Evolutionary conservation across 2,113 vertebrate species (phyloP).

Genomic region (Datnioides undecimradiatus): DNA sequence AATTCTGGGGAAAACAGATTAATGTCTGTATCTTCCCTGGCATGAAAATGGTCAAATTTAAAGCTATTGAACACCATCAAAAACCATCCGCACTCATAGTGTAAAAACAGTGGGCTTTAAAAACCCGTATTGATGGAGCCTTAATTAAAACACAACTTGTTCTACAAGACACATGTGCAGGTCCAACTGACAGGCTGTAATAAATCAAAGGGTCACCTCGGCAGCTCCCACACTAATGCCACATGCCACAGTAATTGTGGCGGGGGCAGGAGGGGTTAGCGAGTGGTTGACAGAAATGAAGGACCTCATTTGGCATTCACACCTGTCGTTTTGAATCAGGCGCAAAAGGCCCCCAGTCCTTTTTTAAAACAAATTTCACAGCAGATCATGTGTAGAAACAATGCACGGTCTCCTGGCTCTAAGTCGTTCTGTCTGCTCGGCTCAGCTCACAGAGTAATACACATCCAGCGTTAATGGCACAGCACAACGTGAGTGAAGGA

Average conservation of each 20-base stretch:
- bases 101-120: slow-evolving; percentile 40
- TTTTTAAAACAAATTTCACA: slow-evolving; percentile 55
- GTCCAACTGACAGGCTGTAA: slow-evolving; percentile 64
- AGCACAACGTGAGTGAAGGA: slow-evolving; percentile 58
- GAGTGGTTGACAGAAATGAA: slow-evolving; percentile 65
- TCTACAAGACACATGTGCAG: slow-evolving; percentile 43
- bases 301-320: slow-evolving; percentile 70
- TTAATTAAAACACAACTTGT: slow-evolving; percentile 67
- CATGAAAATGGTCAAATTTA: slow-evolving; percentile 34
- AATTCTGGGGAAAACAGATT: slow-evolving; percentile 36
- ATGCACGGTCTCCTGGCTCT: slow-evolving; percentile 33
- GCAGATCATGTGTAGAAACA: slow-evolving; percentile 52
- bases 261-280: slow-evolving; percentile 54
- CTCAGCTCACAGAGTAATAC: slow-evolving; percentile 64
- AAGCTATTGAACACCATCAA: slow-evolving; percentile 13
- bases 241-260: slow-evolving; percentile 72
- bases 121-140: slow-evolving; percentile 30
- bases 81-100: slow-evolving; percentile 19
- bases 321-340: slow-evolving; percentile 66
- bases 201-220: slow-evolving; percentile 78
- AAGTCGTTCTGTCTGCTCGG: slow-evolving; percentile 38
- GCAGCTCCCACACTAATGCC: slow-evolving; percentile 66
- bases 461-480: slow-evolving; percentile 64
- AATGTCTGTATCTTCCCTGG: slow-evolving; percentile 5
- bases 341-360: slow-evolving; percentile 7